Conservation (phyloP, 2,113 vertebrate genomes). For the Nycticebus coucang region DNA sequence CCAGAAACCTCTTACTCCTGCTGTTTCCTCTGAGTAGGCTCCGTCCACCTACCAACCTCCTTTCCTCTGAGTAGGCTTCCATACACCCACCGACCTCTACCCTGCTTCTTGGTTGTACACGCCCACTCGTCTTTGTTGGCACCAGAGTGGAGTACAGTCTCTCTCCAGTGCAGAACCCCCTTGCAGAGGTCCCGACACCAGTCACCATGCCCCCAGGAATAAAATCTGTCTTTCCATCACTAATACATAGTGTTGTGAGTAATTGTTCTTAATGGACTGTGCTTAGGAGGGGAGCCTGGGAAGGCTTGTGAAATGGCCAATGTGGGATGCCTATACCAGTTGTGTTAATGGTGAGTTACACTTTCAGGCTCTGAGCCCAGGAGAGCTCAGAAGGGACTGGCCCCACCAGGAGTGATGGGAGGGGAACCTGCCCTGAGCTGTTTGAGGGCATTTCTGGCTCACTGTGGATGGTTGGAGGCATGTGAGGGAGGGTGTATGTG, state of each 20-base stretch:
- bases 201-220: neutral
- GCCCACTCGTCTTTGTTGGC: neutral
- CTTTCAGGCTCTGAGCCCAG: neutral
- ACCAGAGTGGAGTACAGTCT: neutral
- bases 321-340: neutral
- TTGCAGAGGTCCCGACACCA: neutral
- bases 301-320: rapidly evolving
- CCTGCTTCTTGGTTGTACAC: no score
- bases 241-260: neutral
- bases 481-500: no score
- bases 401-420: rapidly evolving
- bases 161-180: neutral
- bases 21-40: neutral
- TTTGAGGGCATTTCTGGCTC: neutral
- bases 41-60: neutral
- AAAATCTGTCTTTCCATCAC: neutral
- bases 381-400: rapidly evolving
- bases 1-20: neutral
- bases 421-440: no score
- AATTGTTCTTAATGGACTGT: neutral
- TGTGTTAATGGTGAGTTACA: no score
- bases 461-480: no score
- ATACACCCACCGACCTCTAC: neutral
- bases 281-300: neutral
- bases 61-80: rapidly evolving